Base-by-base conservation (phyloP, 1,140 invertebrate species). In the Potamilus streckersoni region DNA sequence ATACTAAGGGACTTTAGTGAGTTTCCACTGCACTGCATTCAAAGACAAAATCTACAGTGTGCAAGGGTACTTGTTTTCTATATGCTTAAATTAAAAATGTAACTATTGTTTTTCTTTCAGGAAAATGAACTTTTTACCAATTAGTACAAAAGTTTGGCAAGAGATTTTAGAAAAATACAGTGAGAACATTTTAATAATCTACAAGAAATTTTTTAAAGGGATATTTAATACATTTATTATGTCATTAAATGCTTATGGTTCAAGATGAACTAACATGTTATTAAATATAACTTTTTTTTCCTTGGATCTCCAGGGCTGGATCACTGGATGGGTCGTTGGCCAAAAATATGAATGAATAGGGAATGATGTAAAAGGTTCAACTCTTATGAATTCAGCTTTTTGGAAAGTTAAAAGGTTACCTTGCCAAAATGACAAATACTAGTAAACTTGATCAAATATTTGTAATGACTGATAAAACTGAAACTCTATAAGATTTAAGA, bases 91-190 rank as follows among this genome's bases (percentile, higher is more conserved):
- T 55, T 68, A 68, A 12, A 13, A 17, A 56, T 68, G 55, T 38
- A n/a, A 49, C 16, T 49, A 6, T 49, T 68, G 55, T 15, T 68
- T 16, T 55, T 68, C 38, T 77, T 77, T 68, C 75, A 77, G 75
- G 70, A 77, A 71, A 49, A 66, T 62, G 57, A 77, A 77, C 60
- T 77, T 77, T 72, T 77, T 77, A 66, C 75, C 75, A 23, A 61
- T 71, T 17, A 77, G 75, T 72, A 72, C 75, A 66, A 77, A 77
- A 72, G 75, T 77, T 69, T 77, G 75, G 75, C 75, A 77, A 77
- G 75, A 77, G 69, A 62, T 77, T 20, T 65, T 77, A 60, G 75
- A 77, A 77, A 77, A 77, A 77, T 77, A 77, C 70, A 77, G 75
- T 77, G 75, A 77, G 75, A 62, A 65, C 31, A 63, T 49, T 57